Evolutionary conservation across 1,140 invertebrate species (phyloP).

Genomic region (Drosophila arizonae): DNA sequence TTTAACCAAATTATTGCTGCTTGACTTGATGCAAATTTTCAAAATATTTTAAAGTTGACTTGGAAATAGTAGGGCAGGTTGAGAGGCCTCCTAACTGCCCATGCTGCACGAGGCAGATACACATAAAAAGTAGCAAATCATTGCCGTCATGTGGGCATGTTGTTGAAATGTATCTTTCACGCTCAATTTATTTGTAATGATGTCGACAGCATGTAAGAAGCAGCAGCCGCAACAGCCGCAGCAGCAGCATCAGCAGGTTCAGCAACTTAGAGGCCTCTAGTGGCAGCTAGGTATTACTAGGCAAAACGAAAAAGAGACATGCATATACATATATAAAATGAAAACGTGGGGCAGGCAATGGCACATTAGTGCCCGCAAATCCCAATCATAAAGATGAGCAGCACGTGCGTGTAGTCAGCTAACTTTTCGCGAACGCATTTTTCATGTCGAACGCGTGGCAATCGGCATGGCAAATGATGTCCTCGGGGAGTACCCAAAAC

Average conservation of each 20-base stretch:
- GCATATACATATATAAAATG: neutral
- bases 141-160: constrained; percentile 58
- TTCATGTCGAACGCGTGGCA: constrained; percentile 75
- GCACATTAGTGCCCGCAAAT: constrained; percentile 77
- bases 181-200: constrained; percentile 79
- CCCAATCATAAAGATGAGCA: constrained; percentile 69
- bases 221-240: constrained; percentile 7
- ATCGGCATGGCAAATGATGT: constrained; percentile 69
- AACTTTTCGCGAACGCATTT: constrained; percentile 80
- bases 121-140: constrained; percentile 48
- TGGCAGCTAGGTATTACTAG: constrained; percentile 29
- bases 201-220: constrained; percentile 64
- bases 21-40: neutral
- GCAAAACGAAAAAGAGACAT: constrained; percentile 4
- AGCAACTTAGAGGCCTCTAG: constrained; percentile 22
- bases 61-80: no score
- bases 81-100: no score
- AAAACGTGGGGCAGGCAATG: constrained; percentile 48
- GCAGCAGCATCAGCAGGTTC: neutral
- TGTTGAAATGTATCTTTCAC: constrained; percentile 76
- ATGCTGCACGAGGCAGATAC: neutral
- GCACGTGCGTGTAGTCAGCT: constrained; percentile 21
- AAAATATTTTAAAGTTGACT: constrained; percentile 47
- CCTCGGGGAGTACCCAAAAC: constrained; percentile 49
- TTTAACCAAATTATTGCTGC: no score